These are phyloP conservation scores for Caenorhabditis uteleia DNA, from an alignment of 2,888 invertebrate genomes.

Conservation along the genomic window DNA sequence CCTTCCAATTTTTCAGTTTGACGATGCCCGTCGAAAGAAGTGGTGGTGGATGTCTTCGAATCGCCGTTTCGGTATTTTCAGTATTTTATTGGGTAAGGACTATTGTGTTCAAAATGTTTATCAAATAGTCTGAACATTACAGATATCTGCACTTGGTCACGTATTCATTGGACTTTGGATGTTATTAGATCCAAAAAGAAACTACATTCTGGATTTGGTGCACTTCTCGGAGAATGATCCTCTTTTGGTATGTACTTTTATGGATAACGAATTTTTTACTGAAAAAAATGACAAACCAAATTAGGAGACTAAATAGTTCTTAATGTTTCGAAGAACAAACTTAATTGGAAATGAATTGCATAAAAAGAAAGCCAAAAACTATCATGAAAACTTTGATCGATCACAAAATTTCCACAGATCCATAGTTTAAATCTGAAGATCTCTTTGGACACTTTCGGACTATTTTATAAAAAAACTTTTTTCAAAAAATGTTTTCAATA, in stretches of 20 bases:
- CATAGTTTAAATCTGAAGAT: too few species aligned
- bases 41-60: conserved; percentile 32
- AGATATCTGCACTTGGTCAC: conserved; percentile 57
- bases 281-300: background rate
- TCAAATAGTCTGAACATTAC: conserved; percentile 7
- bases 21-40: conserved; percentile 30
- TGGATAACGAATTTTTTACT: conserved; percentile 3
- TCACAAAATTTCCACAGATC: too few species aligned
- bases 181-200: conserved; percentile 65
- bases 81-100: conserved; percentile 22
- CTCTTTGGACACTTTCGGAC: too few species aligned
- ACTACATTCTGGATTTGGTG: conserved; percentile 65
- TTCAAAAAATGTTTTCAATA: too few species aligned
- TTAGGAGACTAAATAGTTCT: background rate
- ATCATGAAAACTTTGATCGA: too few species aligned
- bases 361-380: too few species aligned
- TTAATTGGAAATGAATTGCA: too few species aligned
- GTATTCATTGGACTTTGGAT: conserved; percentile 67
- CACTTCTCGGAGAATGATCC: conserved; percentile 68
- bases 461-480: conserved; percentile 3
- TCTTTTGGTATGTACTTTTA: conserved; percentile 42
- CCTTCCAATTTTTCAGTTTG: background rate
- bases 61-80: conserved; percentile 30
- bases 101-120: background rate
- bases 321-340: background rate